phyloP scores from a whole-genome alignment of 2,113 vertebrate species.

The Pimephales promelas region DNA sequence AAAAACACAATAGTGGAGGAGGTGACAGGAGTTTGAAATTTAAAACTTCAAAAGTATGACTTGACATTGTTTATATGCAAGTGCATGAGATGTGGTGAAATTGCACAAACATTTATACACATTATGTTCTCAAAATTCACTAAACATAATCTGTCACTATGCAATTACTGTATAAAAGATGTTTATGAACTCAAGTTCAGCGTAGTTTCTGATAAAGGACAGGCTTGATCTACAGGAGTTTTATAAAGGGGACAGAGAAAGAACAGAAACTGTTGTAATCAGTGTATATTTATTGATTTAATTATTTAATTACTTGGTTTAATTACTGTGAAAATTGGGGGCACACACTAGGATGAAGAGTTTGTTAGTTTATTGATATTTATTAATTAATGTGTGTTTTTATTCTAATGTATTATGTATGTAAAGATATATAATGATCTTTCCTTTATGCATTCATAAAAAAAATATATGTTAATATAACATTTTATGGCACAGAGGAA shows the following conservation, averaged over 20 bases:
- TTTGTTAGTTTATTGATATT: too few species aligned
- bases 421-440: too few species aligned
- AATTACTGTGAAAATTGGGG: too few species aligned
- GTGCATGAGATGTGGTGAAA: background rate
- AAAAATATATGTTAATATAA: too few species aligned
- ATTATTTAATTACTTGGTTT: background rate
- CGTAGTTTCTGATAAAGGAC: background rate
- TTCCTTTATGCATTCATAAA: too few species aligned
- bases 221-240: background rate
- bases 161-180: background rate
- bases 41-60: background rate
- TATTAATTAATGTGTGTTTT: too few species aligned
- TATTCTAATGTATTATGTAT: too few species aligned
- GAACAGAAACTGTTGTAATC: background rate
- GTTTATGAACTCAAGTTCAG: background rate
- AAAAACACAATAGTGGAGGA: constrained; percentile 56
- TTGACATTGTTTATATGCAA: background rate
- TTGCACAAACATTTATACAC: background rate
- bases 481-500: too few species aligned
- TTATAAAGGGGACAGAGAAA: background rate
- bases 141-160: background rate
- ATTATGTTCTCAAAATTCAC: background rate
- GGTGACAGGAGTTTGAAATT: background rate
- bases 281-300: background rate
- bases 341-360: too few species aligned